phyloP scores from a whole-genome alignment of 2,113 vertebrate genomes.

The Ursus arctos region DNA sequence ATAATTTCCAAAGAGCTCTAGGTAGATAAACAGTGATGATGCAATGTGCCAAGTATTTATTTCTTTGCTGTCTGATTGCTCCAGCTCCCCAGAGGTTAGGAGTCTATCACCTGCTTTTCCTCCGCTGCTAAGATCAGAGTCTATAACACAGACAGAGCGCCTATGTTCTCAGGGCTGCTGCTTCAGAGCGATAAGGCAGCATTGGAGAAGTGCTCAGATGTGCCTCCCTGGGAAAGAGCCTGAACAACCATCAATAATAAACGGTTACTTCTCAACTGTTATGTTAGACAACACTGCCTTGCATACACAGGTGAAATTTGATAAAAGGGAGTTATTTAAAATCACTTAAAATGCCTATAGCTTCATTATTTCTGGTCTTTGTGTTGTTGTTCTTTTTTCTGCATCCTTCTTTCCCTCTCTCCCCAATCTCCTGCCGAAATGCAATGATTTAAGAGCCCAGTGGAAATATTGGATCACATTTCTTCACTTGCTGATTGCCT shows the following conservation, averaged over 20 bases:
- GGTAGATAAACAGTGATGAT: neutral
- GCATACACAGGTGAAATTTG: neutral
- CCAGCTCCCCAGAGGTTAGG: slow-evolving; percentile 20
- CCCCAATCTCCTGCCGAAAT: neutral
- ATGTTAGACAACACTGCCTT: slow-evolving; percentile 25
- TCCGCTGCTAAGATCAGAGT: slow-evolving; percentile 33
- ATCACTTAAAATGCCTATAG: neutral
- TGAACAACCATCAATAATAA: neutral
- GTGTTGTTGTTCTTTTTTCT: neutral
- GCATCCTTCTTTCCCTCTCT: rapidly evolving
- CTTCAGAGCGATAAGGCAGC: slow-evolving; percentile 66
- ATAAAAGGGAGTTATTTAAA: slow-evolving; percentile 16
- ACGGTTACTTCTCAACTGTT: neutral
- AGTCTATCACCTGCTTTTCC: slow-evolving; percentile 23
- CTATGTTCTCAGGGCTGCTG: slow-evolving; percentile 37
- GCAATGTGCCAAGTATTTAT: neutral
- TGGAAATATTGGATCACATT: slow-evolving; percentile 60
- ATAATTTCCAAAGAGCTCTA: slow-evolving; percentile 35
- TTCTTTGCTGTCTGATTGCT: slow-evolving; percentile 52
- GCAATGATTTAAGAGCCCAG: slow-evolving; percentile 58
- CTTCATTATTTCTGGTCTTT: slow-evolving; percentile 39
- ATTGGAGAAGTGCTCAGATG: neutral
- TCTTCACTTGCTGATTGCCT: slow-evolving; percentile 36
- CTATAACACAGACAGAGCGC: slow-evolving; percentile 11
- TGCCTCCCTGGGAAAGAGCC: neutral